These are phyloP conservation scores for Drosophila erecta DNA, from an alignment of 1,140 invertebrate species.

Conservation along the genomic window DNA sequence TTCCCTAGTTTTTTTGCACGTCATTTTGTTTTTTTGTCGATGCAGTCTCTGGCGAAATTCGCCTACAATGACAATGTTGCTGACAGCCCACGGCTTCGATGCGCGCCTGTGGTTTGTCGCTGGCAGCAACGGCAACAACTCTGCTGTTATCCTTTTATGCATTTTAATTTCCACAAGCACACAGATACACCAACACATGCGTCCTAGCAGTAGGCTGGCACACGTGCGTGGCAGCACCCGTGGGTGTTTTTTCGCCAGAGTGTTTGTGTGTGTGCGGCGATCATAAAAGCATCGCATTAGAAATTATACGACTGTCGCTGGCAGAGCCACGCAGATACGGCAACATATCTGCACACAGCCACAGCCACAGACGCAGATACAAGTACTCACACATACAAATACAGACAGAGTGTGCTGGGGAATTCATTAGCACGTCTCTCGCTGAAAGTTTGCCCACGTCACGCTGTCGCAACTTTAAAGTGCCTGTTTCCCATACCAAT, in stretches of 20 bases:
- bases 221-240: constrained; percentile 67
- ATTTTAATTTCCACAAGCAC: constrained; percentile 75
- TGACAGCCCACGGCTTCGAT: constrained; percentile 48
- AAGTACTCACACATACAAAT: constrained; percentile 1
- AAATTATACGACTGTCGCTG: constrained; percentile 76
- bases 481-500: constrained; percentile 28
- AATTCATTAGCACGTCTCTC: constrained; percentile 76
- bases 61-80: constrained; percentile 58
- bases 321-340: constrained; percentile 26
- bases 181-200: constrained; percentile 19
- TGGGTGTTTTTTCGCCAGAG: constrained; percentile 67
- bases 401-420: constrained; percentile 53
- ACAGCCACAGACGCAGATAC: background rate
- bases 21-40: constrained; percentile 18
- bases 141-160: constrained; percentile 80
- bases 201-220: constrained; percentile 26
- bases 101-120: constrained; percentile 56
- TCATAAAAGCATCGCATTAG: constrained; percentile 80
- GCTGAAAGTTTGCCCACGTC: constrained; percentile 66
- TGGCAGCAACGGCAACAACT: constrained; percentile 60
- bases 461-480: constrained; percentile 67
- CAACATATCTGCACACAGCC: background rate
- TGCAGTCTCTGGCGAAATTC: constrained; percentile 73
- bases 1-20: constrained; percentile 3
- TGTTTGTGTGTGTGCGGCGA: constrained; percentile 53